phyloP scores from a whole-genome alignment of 2,797 vertebrate species.

The Cyclopterus lumpus region DNA sequence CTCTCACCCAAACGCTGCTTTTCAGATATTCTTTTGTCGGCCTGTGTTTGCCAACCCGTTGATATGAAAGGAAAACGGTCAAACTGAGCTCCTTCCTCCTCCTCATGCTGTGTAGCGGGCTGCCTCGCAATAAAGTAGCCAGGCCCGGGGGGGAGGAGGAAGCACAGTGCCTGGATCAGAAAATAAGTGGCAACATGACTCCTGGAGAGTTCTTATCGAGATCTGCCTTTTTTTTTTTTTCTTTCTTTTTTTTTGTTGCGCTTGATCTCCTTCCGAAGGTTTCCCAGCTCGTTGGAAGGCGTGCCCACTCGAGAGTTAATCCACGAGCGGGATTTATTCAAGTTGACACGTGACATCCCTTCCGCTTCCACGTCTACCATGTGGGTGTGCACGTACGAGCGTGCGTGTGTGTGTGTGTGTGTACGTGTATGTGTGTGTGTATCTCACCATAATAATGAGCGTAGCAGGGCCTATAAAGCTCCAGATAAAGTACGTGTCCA shows the following conservation, averaged over 20 bases:
- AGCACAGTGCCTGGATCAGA: slow-evolving; percentile 29
- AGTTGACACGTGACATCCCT: slow-evolving; percentile 37
- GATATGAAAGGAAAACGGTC: slow-evolving; percentile 20
- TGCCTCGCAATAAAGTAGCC: slow-evolving; percentile 28
- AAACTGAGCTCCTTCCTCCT: slow-evolving; percentile 17
- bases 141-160: background rate
- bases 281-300: slow-evolving; percentile 45
- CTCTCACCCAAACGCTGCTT: slow-evolving; percentile 21
- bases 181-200: slow-evolving; percentile 49
- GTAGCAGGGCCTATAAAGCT: slow-evolving; percentile 99
- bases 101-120: slow-evolving; percentile 18
- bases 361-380: slow-evolving; percentile 25
- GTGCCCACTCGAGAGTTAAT: slow-evolving; percentile 51
- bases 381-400: slow-evolving; percentile 55
- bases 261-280: slow-evolving; percentile 33
- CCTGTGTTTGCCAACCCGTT: slow-evolving; percentile 20
- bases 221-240: slow-evolving; percentile 16
- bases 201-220: slow-evolving; percentile 42
- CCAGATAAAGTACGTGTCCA: slow-evolving; percentile 99
- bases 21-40: slow-evolving; percentile 3
- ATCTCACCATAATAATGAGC: slow-evolving; percentile 98
- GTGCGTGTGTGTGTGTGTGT: slow-evolving; percentile 26
- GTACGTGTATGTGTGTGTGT: slow-evolving; percentile 59
- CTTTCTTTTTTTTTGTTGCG: too few species aligned
- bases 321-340: slow-evolving; percentile 51